Base-by-base conservation (phyloP, 2,888 invertebrate genomes). In the Dolichopus griseipennis region DNA sequence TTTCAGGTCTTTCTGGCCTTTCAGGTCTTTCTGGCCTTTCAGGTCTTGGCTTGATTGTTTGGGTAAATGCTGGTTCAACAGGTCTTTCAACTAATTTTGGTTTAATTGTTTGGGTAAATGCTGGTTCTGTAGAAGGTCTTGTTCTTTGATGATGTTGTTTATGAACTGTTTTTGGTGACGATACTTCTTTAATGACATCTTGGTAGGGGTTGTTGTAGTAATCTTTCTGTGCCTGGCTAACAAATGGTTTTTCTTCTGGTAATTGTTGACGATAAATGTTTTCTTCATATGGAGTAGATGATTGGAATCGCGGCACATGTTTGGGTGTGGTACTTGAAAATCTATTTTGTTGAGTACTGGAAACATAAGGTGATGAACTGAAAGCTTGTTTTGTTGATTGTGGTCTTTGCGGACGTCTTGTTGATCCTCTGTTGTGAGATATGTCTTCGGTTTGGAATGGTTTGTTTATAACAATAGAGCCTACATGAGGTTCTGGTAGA, bases 401-500 rank as follows among this genome's bases (percentile, higher is more conserved):
- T 9, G 64, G 64, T n/a, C 64, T 15, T 20, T 34, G 34, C 9
- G 64, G n/a, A 34, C 15, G 20, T 64, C 37, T 64, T n/a, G 18
- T 64, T 37, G 64, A n/a, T 2, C 64, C 20, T 6, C 64, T 15
- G 12, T 5, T 27, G 15, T 27, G 12, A 10, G 33, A 34, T 12
- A 66, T 69, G 15, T 74, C 74, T 70, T 75, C 76, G 21, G 74
- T 74, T 0, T 74, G 22, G 73, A 72, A 8, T 52, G 73, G 72
- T 69, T 85, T 83, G 73, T 89, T 88, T 1, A 93, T 85, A 0
- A 93, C 91, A 5, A 93, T 91, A 0, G 92, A 92, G 1, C 93
- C 93, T 0, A 93, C 92, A 74, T 93, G 93, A 0, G 93, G 93
- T 18, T 92, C 89, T 0, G 93, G 93, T 77, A 93, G 86, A 0